Conservation (phyloP, 2,113 vertebrate species). For the Acanthisitta chloris region DNA sequence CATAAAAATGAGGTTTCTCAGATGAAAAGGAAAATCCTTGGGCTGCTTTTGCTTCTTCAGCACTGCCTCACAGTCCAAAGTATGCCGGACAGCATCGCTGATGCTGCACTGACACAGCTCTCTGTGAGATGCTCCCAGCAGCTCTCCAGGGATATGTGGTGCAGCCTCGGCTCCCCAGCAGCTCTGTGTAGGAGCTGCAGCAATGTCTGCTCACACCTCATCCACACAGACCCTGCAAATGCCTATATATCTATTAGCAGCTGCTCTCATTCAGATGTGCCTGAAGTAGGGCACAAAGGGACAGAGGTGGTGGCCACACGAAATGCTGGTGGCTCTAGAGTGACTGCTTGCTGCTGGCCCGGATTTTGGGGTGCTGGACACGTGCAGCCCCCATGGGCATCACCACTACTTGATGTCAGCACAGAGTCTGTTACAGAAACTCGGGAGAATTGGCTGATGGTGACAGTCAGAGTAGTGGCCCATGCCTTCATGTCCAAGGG, state of each 20-base stretch:
- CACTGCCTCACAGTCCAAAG: background rate
- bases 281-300: fast-evolving
- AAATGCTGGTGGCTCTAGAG: background rate
- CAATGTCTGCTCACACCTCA: background rate
- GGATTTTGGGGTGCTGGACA: background rate
- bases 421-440: background rate
- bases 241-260: background rate
- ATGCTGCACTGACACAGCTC: background rate
- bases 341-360: background rate
- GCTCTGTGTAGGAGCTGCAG: background rate
- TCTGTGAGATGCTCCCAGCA: background rate
- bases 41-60: background rate
- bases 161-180: background rate
- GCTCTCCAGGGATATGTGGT: background rate
- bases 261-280: background rate
- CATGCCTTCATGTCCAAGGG: no score
- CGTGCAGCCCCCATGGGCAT: background rate
- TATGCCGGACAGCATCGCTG: fast-evolving
- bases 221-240: background rate
- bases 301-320: background rate
- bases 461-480: background rate
- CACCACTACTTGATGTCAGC: background rate
- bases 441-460: background rate
- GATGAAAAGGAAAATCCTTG: background rate
- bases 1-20: background rate